Conservation (phyloP, 2,113 vertebrate species). For the Rafetus swinhoei region DNA sequence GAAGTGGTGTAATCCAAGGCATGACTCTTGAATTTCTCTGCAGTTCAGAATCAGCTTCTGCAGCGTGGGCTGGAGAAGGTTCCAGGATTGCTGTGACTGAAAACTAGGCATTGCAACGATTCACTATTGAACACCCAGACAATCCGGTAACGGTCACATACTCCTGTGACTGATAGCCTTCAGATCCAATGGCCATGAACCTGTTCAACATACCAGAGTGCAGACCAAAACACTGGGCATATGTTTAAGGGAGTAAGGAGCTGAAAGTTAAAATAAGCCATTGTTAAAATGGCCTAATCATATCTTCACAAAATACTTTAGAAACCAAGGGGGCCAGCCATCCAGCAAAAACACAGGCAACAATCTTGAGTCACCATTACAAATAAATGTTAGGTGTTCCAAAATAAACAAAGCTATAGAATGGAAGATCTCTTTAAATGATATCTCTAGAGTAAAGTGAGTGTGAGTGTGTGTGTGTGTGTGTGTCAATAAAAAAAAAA, state of each 20-base stretch:
- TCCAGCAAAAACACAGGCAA: accelerated
- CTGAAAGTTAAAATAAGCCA: background rate
- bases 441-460: background rate
- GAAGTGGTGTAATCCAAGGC: background rate
- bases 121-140: background rate
- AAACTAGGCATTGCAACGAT: accelerated
- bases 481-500: too few relatives aligned
- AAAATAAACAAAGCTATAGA: background rate
- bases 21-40: background rate
- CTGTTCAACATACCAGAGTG: background rate
- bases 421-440: background rate
- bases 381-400: background rate
- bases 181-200: background rate
- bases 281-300: background rate
- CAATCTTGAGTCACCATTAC: accelerated
- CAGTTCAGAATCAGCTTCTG: background rate
- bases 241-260: background rate
- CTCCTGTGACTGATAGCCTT: background rate
- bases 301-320: background rate
- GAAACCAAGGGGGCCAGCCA: background rate
- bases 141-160: background rate
- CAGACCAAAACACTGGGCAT: background rate
- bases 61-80: background rate
- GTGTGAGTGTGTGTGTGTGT: too few relatives aligned
- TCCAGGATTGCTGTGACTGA: background rate